Base-by-base conservation (phyloP, 2,888 invertebrate genomes). In the Dolichopus griseipennis region DNA sequence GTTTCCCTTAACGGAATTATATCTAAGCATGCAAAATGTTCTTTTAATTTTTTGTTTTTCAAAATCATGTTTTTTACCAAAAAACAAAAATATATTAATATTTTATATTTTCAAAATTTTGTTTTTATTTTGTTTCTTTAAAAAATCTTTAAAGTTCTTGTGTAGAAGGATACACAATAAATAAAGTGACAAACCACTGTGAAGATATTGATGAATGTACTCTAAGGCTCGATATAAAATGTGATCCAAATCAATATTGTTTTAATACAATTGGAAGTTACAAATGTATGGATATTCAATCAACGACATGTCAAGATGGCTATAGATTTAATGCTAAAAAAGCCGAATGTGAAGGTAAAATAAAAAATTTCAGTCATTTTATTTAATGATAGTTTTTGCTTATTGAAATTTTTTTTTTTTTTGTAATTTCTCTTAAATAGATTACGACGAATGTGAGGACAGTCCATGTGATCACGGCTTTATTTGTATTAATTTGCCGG, bases 381-480 rank as follows among this genome's bases (percentile, higher is more conserved):
- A n/a, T 7, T 34, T 34, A 34, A 34, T 34, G 9, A 34, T 9
- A 9, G 34, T 34, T 7, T 34, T 34, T 7, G 6, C 34, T 34
- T n/a, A 43, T 67, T n/a, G n/a, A n/a, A n/a, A n/a, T n/a, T n/a
- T n/a, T n/a, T n/a, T n/a, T n/a, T 66, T 75, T 73, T 52, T 37
- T 62, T 22, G 7, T 10, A 62, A 34, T 27, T n/a, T 52, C 43
- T 9, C 22, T 68, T 66, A 78, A 79, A 0, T 75, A 90, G 95
- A 95, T 81, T 84, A 93, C 66, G 87, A 95, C 77, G 93, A 93
- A 76, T 93, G 92, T 75, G 83, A 84, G 52, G 86, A 87, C 0
- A 80, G 81, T 74, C 83, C 84, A 0, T 88, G 88, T 68, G 84
- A 83, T 0, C 80, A 82, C 9, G 83, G 84, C 62, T 86, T 87